phyloP scores from a whole-genome alignment of 1,140 invertebrate species.

The Chionoecetes opilio region DNA sequence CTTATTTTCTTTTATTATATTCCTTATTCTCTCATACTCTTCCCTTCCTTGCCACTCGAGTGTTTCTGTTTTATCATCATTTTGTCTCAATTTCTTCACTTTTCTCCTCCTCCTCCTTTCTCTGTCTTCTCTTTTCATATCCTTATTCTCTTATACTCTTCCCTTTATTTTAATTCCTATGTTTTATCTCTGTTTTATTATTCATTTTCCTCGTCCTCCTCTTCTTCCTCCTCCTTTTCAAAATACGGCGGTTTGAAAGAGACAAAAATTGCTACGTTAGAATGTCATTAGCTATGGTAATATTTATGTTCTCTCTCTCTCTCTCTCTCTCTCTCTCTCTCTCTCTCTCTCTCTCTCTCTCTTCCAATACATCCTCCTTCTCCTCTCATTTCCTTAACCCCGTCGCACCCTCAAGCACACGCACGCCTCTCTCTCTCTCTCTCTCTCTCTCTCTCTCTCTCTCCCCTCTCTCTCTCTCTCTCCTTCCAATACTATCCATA shows the following conservation, averaged over 20 bases:
- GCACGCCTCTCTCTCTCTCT: too few species aligned
- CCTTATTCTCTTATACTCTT: too few species aligned
- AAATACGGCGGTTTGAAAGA: too few species aligned
- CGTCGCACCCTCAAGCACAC: not conserved
- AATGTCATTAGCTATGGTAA: too few species aligned
- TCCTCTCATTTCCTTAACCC: not conserved
- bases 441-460: too few species aligned
- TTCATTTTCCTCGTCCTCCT: too few species aligned
- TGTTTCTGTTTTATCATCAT: not conserved
- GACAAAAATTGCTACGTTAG: too few species aligned
- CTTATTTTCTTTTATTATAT: not conserved
- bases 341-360: conserved; percentile 53
- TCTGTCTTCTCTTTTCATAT: too few species aligned
- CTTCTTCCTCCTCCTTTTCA: too few species aligned
- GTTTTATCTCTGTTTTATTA: too few species aligned
- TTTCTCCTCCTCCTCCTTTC: not conserved
- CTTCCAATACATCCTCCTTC: not conserved
- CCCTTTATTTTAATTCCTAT: too few species aligned
- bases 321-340: not conserved
- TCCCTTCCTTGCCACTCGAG: not conserved
- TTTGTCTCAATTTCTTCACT: not conserved
- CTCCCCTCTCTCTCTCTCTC: not conserved
- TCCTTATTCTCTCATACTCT: not conserved
- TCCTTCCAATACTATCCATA: too few species aligned
- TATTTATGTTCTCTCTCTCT: conserved; percentile 3